Conservation (phyloP, 2,888 invertebrate genomes). For the Pseudococcus jackbeardsleyi region DNA sequence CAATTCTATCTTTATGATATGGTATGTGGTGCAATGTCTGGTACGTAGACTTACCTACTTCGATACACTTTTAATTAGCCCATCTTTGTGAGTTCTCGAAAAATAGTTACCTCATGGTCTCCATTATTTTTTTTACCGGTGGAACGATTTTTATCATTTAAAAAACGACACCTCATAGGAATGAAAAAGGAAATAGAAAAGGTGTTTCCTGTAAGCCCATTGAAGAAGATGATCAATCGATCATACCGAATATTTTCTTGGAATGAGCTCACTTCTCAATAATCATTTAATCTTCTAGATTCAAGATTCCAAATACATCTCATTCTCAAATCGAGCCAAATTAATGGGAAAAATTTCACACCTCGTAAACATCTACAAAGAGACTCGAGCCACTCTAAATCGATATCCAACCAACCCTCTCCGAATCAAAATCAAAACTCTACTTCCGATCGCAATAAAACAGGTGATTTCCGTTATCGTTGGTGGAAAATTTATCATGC, state of each 20-base stretch:
- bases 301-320: background rate
- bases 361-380: background rate
- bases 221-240: background rate
- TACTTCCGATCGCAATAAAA: conserved; percentile 4
- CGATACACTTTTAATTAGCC: background rate
- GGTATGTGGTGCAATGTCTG: background rate
- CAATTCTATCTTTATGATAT: background rate
- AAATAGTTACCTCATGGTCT: background rate
- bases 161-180: background rate
- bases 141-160: conserved; percentile 8
- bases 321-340: background rate
- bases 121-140: background rate
- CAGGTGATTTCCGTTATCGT: conserved; percentile 33
- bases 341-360: background rate
- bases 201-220: conserved; percentile 6
- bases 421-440: background rate
- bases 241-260: background rate
- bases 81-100: background rate
- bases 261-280: background rate
- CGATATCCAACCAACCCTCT: background rate
- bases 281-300: background rate
- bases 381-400: background rate
- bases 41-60: background rate
- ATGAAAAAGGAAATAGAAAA: conserved; percentile 16
- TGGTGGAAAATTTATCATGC: conserved; percentile 4